Conservation (phyloP, 2,888 invertebrate genomes). For the Cryptocheilus praepositus region DNA sequence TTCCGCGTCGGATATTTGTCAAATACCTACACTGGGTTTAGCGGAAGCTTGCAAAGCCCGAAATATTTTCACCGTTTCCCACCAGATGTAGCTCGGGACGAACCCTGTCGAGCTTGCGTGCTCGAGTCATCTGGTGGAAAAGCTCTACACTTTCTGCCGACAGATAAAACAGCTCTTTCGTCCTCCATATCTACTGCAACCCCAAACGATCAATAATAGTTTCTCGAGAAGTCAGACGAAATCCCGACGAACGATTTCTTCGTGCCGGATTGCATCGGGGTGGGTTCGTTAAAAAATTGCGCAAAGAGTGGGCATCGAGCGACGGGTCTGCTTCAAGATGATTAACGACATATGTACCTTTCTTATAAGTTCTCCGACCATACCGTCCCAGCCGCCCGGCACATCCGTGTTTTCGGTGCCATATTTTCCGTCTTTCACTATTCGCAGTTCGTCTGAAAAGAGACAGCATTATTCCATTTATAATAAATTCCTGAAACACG, state of each 20-base stretch:
- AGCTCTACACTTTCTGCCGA: slow-evolving; percentile 18
- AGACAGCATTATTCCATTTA: background rate
- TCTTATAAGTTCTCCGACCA: slow-evolving; percentile 90
- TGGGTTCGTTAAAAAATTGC: too few relatives aligned
- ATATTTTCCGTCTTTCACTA: slow-evolving; percentile 91
- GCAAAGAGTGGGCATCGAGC: background rate
- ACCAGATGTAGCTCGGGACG: slow-evolving; percentile 46
- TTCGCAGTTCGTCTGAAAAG: slow-evolving; percentile 85
- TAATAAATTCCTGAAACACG: too few relatives aligned
- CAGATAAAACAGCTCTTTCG: slow-evolving; percentile 59
- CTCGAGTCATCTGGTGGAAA: slow-evolving; percentile 55
- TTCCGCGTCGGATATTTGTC: background rate
- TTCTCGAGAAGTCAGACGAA: slow-evolving; percentile 19
- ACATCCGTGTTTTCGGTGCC: slow-evolving; percentile 85
- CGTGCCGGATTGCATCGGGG: too few relatives aligned
- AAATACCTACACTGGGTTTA: slow-evolving; percentile 21
- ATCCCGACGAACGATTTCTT: too few relatives aligned
- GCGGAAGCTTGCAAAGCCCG: background rate
- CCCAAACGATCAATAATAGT: slow-evolving; percentile 49
- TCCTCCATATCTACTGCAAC: slow-evolving; percentile 18
- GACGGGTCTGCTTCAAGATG: background rate
- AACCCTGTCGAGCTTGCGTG: slow-evolving; percentile 43
- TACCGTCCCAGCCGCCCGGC: slow-evolving; percentile 90
- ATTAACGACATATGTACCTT: slow-evolving; percentile 79
- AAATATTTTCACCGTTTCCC: slow-evolving; percentile 25